Conservation (phyloP, 2,888 invertebrate genomes). For the Endotricha flammealis region DNA sequence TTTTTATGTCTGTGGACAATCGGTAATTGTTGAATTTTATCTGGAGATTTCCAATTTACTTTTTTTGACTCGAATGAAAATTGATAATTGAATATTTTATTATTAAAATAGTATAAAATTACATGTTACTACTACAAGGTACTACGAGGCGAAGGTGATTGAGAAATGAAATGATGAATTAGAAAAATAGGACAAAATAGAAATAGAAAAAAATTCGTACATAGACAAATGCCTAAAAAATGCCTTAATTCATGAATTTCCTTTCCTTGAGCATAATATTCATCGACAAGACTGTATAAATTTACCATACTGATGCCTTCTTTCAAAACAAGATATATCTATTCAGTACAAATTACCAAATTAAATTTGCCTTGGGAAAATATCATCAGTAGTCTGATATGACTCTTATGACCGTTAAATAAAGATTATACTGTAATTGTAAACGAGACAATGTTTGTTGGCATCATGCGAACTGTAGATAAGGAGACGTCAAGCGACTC, state of each 20-base stretch:
- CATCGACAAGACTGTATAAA: slow-evolving; percentile 11
- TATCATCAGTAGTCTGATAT: slow-evolving; percentile 10
- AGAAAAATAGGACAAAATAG: no score
- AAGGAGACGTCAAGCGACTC: slow-evolving; percentile 60
- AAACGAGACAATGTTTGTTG: slow-evolving; percentile 26
- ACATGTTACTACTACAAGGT: no score
- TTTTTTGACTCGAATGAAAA: no score
- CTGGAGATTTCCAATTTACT: no score
- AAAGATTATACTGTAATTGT: slow-evolving; percentile 28
- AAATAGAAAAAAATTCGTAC: neutral
- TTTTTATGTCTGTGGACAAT: neutral
- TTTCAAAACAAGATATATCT: slow-evolving; percentile 24
- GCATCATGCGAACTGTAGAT: slow-evolving; percentile 40
- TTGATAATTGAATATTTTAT: no score
- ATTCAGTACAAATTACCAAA: slow-evolving; percentile 27
- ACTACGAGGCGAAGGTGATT: no score
- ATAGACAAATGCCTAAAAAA: neutral
- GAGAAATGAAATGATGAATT: no score
- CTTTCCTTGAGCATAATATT: neutral
- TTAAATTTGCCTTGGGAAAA: slow-evolving; percentile 24
- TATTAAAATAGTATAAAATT: no score
- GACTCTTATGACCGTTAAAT: slow-evolving; percentile 14
- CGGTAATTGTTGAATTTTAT: no score
- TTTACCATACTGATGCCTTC: slow-evolving; percentile 17
- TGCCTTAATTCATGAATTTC: neutral